phyloP scores from a whole-genome alignment of 2,888 invertebrate genomes.

The Oasisia sp. region DNA sequence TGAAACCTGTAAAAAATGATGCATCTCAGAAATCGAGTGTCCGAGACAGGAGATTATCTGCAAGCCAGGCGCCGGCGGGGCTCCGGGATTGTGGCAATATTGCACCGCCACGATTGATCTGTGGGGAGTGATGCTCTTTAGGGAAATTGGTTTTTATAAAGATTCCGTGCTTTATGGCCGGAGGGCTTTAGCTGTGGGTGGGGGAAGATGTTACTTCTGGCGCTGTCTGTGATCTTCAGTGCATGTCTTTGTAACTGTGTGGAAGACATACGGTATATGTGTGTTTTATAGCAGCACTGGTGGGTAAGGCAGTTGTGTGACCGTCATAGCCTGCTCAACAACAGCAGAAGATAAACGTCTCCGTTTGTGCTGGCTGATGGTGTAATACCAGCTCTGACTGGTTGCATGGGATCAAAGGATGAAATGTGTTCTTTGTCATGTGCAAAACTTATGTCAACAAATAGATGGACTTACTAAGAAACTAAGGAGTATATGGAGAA shows the following conservation, averaged over 20 bases:
- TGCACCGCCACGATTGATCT: not conserved
- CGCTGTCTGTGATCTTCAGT: not conserved
- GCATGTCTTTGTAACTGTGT: not conserved
- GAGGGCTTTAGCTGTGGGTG: not conserved
- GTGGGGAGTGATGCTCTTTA: not conserved
- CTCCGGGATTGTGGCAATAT: not conserved
- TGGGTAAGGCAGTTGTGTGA: not conserved
- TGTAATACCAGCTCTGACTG: too few species aligned
- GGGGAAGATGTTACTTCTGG: not conserved
- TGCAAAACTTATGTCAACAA: too few species aligned
- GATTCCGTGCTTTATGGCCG: not conserved
- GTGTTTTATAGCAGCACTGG: not conserved
- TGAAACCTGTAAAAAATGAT: not conserved
- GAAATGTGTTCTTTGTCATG: too few species aligned
- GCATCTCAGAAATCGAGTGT: not conserved
- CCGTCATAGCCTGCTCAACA: not conserved
- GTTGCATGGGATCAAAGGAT: too few species aligned
- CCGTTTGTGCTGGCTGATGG: not conserved
- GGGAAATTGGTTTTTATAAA: constrained; percentile 6
- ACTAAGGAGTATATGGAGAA: too few species aligned
- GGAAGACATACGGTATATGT: not conserved
- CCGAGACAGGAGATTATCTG: not conserved
- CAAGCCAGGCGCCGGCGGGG: not conserved
- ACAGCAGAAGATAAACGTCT: not conserved
- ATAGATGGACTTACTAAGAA: too few species aligned